These are phyloP conservation scores for Caenorhabditis inopinata DNA, from an alignment of 1,140 invertebrate genomes.

Conservation along the genomic window DNA sequence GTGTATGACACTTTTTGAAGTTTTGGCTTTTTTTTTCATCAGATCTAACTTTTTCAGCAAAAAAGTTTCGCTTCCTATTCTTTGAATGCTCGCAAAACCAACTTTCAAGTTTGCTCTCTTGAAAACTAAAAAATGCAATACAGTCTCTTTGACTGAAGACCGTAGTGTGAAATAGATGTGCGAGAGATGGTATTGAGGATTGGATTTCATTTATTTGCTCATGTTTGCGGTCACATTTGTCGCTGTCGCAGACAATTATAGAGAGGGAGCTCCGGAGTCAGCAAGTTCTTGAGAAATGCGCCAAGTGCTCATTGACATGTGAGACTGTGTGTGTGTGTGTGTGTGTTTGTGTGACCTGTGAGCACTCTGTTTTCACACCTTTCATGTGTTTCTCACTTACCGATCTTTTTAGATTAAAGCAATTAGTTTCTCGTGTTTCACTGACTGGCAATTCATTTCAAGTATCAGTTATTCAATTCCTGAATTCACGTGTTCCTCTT, in stretches of 20 bases:
- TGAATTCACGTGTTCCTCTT: too few species aligned
- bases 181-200: not conserved
- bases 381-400: not conserved
- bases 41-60: not conserved
- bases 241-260: slow-evolving; percentile 19
- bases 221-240: slow-evolving; percentile 30
- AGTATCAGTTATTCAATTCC: too few species aligned
- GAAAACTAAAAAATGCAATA: not conserved
- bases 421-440: too few species aligned
- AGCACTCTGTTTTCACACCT: slow-evolving; percentile 20
- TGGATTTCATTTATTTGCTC: slow-evolving; percentile 31
- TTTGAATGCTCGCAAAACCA: too few species aligned
- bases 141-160: not conserved
- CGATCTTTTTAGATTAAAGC: too few species aligned
- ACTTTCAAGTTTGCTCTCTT: too few species aligned
- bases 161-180: not conserved
- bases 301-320: slow-evolving; percentile 26
- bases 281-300: slow-evolving; percentile 32
- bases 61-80: not conserved
- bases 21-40: not conserved
- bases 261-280: not conserved
- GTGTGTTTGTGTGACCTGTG: slow-evolving; percentile 9
- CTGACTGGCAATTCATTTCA: too few species aligned
- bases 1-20: not conserved
- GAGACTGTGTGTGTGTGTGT: slow-evolving; percentile 19